Base-by-base conservation (phyloP, 2,113 vertebrate species). In the Zootoca vivipara region DNA sequence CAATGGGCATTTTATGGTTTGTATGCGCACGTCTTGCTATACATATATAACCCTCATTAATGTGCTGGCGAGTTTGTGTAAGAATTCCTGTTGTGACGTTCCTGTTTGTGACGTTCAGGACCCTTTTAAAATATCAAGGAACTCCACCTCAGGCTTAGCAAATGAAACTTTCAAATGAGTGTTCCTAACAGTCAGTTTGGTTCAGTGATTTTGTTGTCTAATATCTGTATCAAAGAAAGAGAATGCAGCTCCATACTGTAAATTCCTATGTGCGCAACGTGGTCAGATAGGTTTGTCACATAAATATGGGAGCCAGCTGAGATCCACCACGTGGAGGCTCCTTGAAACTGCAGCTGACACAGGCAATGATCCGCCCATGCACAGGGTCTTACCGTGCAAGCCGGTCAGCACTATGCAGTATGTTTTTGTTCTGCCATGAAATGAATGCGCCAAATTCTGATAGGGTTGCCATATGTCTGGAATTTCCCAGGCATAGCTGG, bases 1-100 rank as follows among this genome's bases (percentile, higher is more conserved):
- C 78, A 7, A 28, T 7, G 26, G 30, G 5, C 69, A 85, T 18
- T 33, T 93, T 83, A 90, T 84, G n/a, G 56, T 26, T 85, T 79
- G 78, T 5, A 89, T 88, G 81, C 78, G 30, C 0, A 82, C 78
- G 30, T 1, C 85, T 46, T 26, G 62, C 52, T 62, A 33, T 86
- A 38, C 8, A 52, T 24, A 89, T 9, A 13, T 9, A 5, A 73
- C 65, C 6, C 33, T 33, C 69, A 64, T 52, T 65, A 65, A 85
- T 64, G 12, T 28, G 20, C 56, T 64, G 35, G 22, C 13, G 75
- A 73, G 35, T 62, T 35, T 82, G 78, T 75, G 4, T 13, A 62
- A 18, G 5, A 52, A n/a, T n/a, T n/a, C n/a, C n/a, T n/a, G n/a
- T n/a, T n/a, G n/a, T n/a, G n/a, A n/a, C n/a, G n/a, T n/a, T n/a